phyloP scores from a whole-genome alignment of 2,113 vertebrate genomes.

The Pycnonotus jocosus region DNA sequence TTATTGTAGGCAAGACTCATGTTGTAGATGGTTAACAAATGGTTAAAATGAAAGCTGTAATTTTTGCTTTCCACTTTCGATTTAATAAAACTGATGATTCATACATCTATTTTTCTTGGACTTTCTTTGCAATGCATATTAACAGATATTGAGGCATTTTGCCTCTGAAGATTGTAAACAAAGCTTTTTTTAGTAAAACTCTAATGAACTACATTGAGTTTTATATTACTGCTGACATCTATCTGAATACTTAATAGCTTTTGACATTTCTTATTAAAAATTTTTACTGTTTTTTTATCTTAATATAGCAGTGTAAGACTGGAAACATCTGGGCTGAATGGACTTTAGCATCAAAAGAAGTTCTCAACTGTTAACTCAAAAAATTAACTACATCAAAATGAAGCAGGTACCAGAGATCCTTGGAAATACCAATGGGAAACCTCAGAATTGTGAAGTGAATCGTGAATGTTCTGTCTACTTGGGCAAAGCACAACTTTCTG shows the following conservation, averaged over 20 bases:
- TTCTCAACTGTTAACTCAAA: slow-evolving; percentile 81
- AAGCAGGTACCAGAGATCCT: slow-evolving; percentile 89
- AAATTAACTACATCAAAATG: slow-evolving; percentile 86
- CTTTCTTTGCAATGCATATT: not conserved
- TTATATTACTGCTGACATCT: not conserved
- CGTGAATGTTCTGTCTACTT: slow-evolving; percentile 85
- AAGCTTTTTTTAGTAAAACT: not conserved
- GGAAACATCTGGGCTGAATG: slow-evolving; percentile 73
- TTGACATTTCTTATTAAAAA: not conserved
- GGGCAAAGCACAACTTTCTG: slow-evolving; percentile 86
- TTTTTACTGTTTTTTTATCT: not conserved
- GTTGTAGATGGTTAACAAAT: not conserved
- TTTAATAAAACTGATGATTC: not conserved
- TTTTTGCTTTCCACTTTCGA: not conserved
- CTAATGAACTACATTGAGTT: not conserved
- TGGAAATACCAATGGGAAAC: slow-evolving; percentile 73
- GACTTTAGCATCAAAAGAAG: slow-evolving; percentile 77
- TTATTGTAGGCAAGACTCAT: not conserved
- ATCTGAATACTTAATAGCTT: not conserved
- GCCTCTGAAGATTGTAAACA: not conserved
- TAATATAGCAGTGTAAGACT: slow-evolving; percentile 66
- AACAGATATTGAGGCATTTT: not conserved
- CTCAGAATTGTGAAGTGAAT: slow-evolving; percentile 79
- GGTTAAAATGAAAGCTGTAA: not conserved
- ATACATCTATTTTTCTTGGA: not conserved